phyloP scores from a whole-genome alignment of 1,140 invertebrate species.

The Caenorhabditis elegans region DNA sequence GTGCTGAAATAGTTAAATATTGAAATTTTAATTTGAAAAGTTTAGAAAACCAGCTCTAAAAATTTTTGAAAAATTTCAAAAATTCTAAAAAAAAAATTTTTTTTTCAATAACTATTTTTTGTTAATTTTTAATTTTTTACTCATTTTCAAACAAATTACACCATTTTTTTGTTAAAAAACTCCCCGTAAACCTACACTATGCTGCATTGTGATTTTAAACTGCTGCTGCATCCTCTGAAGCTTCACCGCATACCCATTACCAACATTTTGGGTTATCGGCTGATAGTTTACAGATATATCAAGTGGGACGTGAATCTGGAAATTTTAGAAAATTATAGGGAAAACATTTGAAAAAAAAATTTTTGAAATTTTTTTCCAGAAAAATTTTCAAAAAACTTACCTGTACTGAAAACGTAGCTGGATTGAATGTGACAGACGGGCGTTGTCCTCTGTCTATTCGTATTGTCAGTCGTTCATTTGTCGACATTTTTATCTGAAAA shows the following conservation, averaged over 20 bases:
- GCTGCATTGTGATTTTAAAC: conserved; percentile 24
- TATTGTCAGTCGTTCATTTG: not conserved
- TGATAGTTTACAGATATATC: conserved; percentile 26
- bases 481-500: conserved; percentile 20
- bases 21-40: not conserved
- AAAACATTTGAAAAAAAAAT: no score
- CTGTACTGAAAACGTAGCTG: not conserved
- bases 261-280: not conserved
- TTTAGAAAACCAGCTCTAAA: no score
- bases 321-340: no score
- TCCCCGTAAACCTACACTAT: not conserved
- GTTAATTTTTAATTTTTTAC: no score
- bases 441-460: conserved; percentile 1
- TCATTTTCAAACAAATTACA: no score
- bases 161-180: no score
- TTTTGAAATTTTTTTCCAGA: not conserved
- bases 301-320: conserved; percentile 8
- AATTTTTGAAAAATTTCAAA: no score
- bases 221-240: conserved; percentile 36
- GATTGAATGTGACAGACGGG: not conserved
- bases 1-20: not conserved
- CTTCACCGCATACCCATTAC: conserved; percentile 8
- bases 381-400: not conserved
- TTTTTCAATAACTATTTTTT: no score
- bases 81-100: no score